Evolutionary conservation across 2,113 vertebrate species (phyloP).

Genomic region (Microtus ochrogaster): DNA sequence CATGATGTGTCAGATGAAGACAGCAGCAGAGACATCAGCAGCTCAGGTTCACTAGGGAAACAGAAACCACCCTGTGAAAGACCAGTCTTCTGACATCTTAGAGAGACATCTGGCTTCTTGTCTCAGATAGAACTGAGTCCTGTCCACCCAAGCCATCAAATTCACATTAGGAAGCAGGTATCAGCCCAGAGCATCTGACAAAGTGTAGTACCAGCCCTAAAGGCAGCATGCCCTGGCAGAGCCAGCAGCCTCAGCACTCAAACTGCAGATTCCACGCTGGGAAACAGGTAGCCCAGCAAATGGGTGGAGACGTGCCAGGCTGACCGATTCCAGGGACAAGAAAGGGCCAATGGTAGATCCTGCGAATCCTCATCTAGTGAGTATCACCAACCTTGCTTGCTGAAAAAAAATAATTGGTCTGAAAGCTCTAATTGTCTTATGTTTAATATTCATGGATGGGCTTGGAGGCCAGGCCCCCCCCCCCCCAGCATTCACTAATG

Average conservation of each 20-base stretch:
- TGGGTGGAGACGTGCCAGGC: constrained; percentile 65
- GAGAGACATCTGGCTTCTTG: neutral
- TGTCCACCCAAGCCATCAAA: neutral
- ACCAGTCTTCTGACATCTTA: neutral
- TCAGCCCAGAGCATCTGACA: neutral
- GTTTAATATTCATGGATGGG: constrained; percentile 82
- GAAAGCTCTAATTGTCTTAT: constrained; percentile 82
- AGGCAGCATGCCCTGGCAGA: neutral
- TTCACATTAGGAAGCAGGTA: neutral
- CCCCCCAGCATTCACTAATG: constrained; percentile 74
- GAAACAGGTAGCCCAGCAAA: constrained; percentile 62
- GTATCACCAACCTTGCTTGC: constrained; percentile 71
- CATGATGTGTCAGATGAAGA: constrained; percentile 63
- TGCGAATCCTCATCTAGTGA: constrained; percentile 59
- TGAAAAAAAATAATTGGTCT: constrained; percentile 81
- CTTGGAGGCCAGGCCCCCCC: constrained; percentile 72
- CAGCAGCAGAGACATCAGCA: constrained; percentile 29
- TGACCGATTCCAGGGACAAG: constrained; percentile 70
- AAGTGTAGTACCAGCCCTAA: neutral
- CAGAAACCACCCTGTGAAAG: neutral
- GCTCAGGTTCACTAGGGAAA: neutral
- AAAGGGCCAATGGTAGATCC: constrained; percentile 71
- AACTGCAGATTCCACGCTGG: neutral
- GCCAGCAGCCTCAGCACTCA: neutral
- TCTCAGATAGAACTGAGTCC: neutral